phyloP scores from a whole-genome alignment of 2,888 invertebrate genomes.

The Scelioninae gen. 2 region DNA sequence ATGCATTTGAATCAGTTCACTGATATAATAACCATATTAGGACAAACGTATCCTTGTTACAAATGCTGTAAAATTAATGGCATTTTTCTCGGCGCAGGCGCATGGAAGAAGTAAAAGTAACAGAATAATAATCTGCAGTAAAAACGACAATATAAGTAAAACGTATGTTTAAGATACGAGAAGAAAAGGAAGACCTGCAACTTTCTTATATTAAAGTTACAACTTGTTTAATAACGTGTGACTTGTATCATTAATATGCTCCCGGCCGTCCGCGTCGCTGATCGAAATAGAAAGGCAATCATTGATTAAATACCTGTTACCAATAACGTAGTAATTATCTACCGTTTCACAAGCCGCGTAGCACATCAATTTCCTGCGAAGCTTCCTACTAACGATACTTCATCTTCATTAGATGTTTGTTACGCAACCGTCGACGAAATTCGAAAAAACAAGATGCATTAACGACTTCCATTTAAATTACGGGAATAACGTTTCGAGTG shows the following conservation, averaged over 20 bases:
- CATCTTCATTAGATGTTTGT: constrained; percentile 53
- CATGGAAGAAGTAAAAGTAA: background rate
- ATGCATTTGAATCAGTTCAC: too few species aligned
- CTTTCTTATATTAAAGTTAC: constrained; percentile 47
- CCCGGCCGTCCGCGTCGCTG: constrained; percentile 47
- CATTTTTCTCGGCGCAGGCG: too few species aligned
- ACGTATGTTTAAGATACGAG: background rate
- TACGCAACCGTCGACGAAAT: constrained; percentile 41
- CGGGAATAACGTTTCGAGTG: constrained; percentile 35
- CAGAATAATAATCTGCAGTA: background rate
- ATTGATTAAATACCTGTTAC: constrained; percentile 61
- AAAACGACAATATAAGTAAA: background rate
- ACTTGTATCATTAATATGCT: constrained; percentile 60
- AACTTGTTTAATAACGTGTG: constrained; percentile 57
- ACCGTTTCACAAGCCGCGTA: constrained; percentile 56
- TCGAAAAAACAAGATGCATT: constrained; percentile 38
- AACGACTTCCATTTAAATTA: constrained; percentile 49
- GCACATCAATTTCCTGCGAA: constrained; percentile 58
- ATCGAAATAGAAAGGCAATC: constrained; percentile 61
- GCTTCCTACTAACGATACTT: constrained; percentile 58
- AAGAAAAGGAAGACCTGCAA: constrained; percentile 29
- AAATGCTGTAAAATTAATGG: too few species aligned
- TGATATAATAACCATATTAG: too few species aligned
- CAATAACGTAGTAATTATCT: constrained; percentile 60
- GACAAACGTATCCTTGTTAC: too few species aligned